A percentile compares a stretch with the other conserved stretches of the same genome.
Conservation (phyloP, 2,113 vertebrate genomes). For the Bubo bubo region DNA sequence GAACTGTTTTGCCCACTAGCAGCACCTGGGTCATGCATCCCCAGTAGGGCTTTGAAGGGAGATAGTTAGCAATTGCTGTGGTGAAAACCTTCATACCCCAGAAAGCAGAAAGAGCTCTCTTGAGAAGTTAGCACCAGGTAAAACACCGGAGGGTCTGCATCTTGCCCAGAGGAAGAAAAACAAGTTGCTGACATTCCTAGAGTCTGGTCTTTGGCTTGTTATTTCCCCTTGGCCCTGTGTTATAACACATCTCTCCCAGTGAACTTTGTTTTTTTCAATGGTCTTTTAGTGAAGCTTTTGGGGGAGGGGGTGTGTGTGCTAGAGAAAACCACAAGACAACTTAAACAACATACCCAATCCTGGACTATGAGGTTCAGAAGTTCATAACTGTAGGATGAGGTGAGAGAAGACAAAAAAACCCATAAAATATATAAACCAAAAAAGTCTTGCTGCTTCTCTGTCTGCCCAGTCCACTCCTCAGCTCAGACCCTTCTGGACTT, state of each 20-base stretch:
- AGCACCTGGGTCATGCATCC: rapidly evolving
- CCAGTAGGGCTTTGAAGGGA: background rate
- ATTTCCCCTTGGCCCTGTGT: background rate
- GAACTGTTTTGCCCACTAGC: background rate
- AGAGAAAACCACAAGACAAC: background rate
- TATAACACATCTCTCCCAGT: background rate
- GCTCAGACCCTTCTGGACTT: background rate
- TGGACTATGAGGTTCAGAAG: background rate
- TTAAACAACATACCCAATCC: background rate
- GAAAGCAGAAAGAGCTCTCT: background rate
- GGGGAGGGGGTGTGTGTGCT: background rate
- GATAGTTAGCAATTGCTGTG: background rate
- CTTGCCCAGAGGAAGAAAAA: background rate
- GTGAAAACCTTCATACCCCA: background rate
- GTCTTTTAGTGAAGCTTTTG: background rate
- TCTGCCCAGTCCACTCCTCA: background rate
- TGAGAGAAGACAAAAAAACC: background rate
- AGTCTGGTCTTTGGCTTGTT: background rate
- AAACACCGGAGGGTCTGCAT: background rate
- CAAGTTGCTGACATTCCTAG: background rate
- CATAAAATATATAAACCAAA: rapidly evolving
- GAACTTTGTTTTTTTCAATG: background rate
- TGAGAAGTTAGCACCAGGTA: background rate
- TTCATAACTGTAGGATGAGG: background rate
- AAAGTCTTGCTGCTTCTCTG: background rate